These are phyloP conservation scores for Epizoanthus scotinus DNA, from an alignment of 92 coral and sea anemone species.

Conservation along the genomic window DNA sequence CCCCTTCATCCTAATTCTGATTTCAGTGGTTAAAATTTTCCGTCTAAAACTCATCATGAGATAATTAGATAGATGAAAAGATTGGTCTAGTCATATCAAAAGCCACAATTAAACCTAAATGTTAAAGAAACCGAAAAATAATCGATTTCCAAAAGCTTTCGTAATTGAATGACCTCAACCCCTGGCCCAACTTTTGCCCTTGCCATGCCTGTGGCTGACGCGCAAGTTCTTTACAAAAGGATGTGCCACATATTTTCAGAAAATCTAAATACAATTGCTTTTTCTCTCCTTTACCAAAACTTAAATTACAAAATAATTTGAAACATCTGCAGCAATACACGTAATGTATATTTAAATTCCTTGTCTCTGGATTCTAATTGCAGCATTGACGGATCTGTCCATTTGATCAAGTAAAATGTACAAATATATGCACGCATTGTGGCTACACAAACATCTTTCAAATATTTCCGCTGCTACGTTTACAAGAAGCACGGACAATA, in stretches of 20 bases:
- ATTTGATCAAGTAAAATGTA: constrained; percentile 8
- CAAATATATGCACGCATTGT: background rate
- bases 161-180: constrained; percentile 11
- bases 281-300: background rate
- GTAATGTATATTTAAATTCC: constrained; percentile 37
- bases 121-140: constrained; percentile 33
- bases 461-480: background rate
- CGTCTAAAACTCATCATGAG: background rate
- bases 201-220: background rate
- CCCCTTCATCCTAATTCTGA: too few species aligned
- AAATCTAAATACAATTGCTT: constrained; percentile 5
- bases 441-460: background rate
- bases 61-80: constrained; percentile 28
- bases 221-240: background rate
- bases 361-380: constrained; percentile 17
- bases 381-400: constrained; percentile 25
- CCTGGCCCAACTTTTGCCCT: background rate
- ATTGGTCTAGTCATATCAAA: constrained; percentile 6
- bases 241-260: constrained; percentile 28
- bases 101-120: constrained; percentile 27
- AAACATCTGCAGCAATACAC: constrained; percentile 21
- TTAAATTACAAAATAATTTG: constrained; percentile 27
- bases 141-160: constrained; percentile 28
- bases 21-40: background rate
- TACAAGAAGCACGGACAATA: too few species aligned